phyloP scores from a whole-genome alignment of 2,888 invertebrate species.

The Julus scanicus region DNA sequence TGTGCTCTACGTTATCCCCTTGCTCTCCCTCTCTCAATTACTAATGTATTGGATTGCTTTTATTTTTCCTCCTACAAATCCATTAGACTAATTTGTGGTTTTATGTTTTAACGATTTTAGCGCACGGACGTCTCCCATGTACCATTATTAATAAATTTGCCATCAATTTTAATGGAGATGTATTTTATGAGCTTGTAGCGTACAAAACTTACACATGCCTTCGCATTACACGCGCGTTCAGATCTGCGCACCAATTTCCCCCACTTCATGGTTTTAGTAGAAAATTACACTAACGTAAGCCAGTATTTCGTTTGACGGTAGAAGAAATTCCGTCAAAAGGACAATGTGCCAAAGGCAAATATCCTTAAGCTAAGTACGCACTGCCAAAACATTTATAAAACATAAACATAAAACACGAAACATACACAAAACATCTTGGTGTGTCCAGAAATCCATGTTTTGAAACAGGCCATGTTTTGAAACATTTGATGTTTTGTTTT shows the following conservation, averaged over 20 bases:
- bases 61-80: slow-evolving; percentile 1
- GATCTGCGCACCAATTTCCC: background rate
- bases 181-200: background rate
- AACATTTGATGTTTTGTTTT: too few species aligned
- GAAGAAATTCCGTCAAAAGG: too few species aligned
- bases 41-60: slow-evolving; percentile 1
- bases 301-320: too few species aligned
- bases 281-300: background rate
- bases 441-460: too few species aligned
- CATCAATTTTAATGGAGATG: background rate
- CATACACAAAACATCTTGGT: too few species aligned
- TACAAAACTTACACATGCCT: background rate
- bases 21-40: background rate
- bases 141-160: background rate
- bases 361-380: too few species aligned
- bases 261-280: background rate
- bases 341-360: too few species aligned
- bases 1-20: background rate
- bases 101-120: slow-evolving; percentile 1
- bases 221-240: background rate
- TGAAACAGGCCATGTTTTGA: too few species aligned
- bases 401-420: too few species aligned
- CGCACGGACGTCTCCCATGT: background rate
- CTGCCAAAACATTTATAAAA: too few species aligned
- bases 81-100: slow-evolving; percentile 1